Percentiles rank a stretch among this genome's conserved stretches.
Conservation (phyloP, 1,140 invertebrate species). For the Mactra quadrangularis region DNA sequence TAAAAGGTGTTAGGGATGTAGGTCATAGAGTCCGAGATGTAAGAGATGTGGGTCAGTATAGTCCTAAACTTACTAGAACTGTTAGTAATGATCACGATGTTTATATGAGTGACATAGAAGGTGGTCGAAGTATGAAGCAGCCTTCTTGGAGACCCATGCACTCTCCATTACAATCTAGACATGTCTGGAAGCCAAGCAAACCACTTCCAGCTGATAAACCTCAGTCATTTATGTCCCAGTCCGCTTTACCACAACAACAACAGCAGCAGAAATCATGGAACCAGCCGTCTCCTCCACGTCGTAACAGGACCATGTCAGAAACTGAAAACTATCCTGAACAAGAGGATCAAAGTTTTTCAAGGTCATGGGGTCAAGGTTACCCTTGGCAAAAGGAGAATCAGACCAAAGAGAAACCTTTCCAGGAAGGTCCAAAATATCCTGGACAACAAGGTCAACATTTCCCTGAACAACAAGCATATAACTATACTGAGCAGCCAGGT, state of each 20-base stretch:
- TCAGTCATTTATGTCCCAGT: not conserved
- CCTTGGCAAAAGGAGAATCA: not conserved
- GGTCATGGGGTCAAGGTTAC: too few relatives aligned
- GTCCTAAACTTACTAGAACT: constrained; percentile 14
- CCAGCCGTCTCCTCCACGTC: not conserved
- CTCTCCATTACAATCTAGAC: constrained; percentile 39
- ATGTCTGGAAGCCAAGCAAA: constrained; percentile 43
- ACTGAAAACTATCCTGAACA: not conserved
- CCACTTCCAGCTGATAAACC: not conserved
- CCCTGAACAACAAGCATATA: constrained; percentile 28
- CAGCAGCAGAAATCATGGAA: not conserved
- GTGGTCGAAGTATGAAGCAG: constrained; percentile 38
- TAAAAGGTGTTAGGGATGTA: constrained; percentile 29
- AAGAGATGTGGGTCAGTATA: constrained; percentile 12
- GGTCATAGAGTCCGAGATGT: not conserved
- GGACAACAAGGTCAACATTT: not conserved
- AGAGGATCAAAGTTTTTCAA: not conserved
- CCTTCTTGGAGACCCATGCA: constrained; percentile 39
- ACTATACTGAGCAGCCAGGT: not conserved
- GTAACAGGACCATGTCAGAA: constrained; percentile 1
- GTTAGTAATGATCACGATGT: constrained; percentile 22
- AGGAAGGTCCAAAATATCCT: not conserved
- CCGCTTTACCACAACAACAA: constrained; percentile 5
- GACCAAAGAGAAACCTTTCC: not conserved
- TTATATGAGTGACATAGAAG: constrained; percentile 56